Evolutionary conservation across 2,113 vertebrate genomes (phyloP), one percentile per base, ranked within the genome.

Genomic region (Anhinga rufa): DNA sequence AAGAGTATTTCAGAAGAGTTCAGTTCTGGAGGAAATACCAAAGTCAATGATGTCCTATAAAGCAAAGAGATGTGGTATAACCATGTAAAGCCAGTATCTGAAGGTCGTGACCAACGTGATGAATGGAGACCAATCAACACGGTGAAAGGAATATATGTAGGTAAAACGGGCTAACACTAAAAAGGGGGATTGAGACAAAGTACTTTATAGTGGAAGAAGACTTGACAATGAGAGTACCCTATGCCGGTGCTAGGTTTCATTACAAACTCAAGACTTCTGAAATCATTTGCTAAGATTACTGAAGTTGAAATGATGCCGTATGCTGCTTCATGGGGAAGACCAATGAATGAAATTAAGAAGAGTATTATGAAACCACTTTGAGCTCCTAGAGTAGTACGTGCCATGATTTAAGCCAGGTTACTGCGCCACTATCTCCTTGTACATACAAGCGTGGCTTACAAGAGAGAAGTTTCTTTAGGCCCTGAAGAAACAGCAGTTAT

Each of bases 61-160:
- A 62, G 62, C 55, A 42, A 10, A 34, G 48, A 74, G 84, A 12
- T 3, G 28, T 13, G n/a, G 22, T 2, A 16, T 8, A 32, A 17
- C 8, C 29, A n/a, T 0, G 49, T 6, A n/a, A 57, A 69, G 20
- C 9, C 36, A 28, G 5, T 12, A 12, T 13, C 22, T 24, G 38
- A 40, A 54, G 29, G 80, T 3, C 31, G 6, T 3, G 7, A 28
- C 6, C 2, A 9, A 25, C 2, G 15, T 9, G 34, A 62, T 7
- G 51, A 25, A 49, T 0, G 20, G 46, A 48, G 32, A 70, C 5
- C 44, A 36, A 16, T 2, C 18, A 66, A 4, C 14, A 11, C 24
- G 4, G 2, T 0, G 18, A 49, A 42, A 60, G 40, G 22, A 51
- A 16, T 15, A 8, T 1, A 9, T 1, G 14, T 3, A 20, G 75